These are phyloP conservation scores for Leptinotarsa texana DNA, from an alignment of 1,140 invertebrate genomes.

Conservation along the genomic window DNA sequence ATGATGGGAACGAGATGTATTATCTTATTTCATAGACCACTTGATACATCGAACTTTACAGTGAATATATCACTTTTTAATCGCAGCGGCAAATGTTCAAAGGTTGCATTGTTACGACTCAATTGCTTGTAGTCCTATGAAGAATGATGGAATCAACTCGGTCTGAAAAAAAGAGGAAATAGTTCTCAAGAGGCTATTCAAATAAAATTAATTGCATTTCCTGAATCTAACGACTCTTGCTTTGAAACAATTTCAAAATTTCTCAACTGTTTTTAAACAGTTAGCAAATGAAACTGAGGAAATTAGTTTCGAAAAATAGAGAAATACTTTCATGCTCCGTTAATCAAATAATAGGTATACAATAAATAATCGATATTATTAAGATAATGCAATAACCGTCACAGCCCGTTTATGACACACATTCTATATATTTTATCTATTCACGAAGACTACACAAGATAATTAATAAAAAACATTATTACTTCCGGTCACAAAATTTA, in stretches of 20 bases:
- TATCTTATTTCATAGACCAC: neutral
- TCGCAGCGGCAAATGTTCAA: neutral
- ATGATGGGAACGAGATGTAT: neutral
- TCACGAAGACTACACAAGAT: conserved; percentile 2
- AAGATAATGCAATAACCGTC: neutral
- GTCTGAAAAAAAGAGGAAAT: neutral
- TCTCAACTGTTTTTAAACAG: neutral
- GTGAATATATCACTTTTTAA: conserved; percentile 9
- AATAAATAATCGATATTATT: conserved; percentile 3
- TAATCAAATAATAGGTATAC: neutral
- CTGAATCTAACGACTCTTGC: neutral
- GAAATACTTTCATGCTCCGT: conserved; percentile 20
- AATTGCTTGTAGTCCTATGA: neutral
- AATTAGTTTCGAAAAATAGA: conserved; percentile 4
- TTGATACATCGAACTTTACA: neutral
- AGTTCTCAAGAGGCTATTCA: neutral
- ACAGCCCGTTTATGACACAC: neutral
- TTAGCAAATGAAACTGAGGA: conserved; percentile 9
- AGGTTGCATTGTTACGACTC: neutral
- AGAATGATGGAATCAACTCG: neutral
- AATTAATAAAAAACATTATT: conserved; percentile 13
- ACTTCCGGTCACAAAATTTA: conserved; percentile 22
- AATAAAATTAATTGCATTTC: neutral
- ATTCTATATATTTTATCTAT: neutral
- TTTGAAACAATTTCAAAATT: neutral